Base-by-base conservation (phyloP, 1,140 invertebrate species). In the Samia ricini region DNA sequence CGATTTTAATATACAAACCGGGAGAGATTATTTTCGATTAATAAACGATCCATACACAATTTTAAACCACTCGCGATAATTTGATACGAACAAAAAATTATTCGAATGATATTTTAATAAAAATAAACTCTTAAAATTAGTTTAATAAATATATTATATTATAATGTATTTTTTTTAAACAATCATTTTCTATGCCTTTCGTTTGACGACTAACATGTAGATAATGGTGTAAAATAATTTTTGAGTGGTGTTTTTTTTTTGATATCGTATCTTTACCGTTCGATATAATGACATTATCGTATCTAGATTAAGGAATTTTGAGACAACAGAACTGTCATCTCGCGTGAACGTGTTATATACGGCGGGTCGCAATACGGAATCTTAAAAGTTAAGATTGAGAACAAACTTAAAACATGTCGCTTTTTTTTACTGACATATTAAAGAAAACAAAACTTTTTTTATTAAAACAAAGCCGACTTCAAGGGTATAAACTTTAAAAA, bases 21-120 rank as follows among this genome's bases (percentile, higher is more conserved):
- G 33, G 8, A 42, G 33, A 42, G 33, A n/a, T n/a, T 15, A 42
- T 15, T 42, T 42, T 42, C 12, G 0, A 12, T 12, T 15, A 42
- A 29, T 29, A 8, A 29, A 29, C 12, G 0, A 12, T 12, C 12
- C 12, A 29, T 29, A 8, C 6, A 29, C 33, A 42, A 7, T 15
- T 42, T 42, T 15, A 42, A 10, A 42, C 33, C 75, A 81, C 82
- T 85, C 79, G 54, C 62, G 73, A 64, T 74, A 79, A 75, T 75
- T 85, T 76, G 71, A 64, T 42, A 0, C n/a, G 19, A 60, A 71
- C 79, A 85, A 85, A n/a, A n/a, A n/a, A 74, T 77, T 74, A 73
- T 74, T 69, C 61, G 77, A 85, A 74, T 77, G 74, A 60, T 50
- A 19, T 15, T 12, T 42, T 42, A n/a, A n/a, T 12, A 15, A 42